Conservation (phyloP, 37 sponge, comb jelly and placozoan species). For the Ianthella basta region DNA sequence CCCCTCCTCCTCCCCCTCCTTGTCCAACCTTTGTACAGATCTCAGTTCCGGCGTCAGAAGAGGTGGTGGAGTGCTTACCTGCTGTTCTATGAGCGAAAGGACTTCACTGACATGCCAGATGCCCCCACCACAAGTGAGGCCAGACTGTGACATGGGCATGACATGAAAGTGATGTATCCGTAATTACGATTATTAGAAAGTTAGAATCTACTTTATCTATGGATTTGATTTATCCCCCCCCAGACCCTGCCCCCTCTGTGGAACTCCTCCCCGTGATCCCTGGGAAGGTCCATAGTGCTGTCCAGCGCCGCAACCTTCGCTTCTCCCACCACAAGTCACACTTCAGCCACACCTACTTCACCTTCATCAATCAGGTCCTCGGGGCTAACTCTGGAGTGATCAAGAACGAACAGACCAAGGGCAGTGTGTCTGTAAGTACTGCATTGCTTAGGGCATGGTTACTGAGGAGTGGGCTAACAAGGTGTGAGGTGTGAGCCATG, state of each 20-base stretch:
- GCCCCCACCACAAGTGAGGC: not conserved
- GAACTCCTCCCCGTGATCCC: slow-evolving; percentile 17
- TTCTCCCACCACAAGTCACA: slow-evolving; percentile 79
- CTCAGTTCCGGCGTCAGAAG: slow-evolving; percentile 89
- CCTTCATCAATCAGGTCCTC: slow-evolving; percentile 87
- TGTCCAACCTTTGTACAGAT: slow-evolving; percentile 38
- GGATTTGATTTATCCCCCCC: too few relatives aligned
- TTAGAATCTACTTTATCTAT: too few relatives aligned
- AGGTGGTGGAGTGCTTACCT: slow-evolving; percentile 99
- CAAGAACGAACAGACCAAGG: slow-evolving; percentile 31
- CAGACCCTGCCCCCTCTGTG: not conserved
- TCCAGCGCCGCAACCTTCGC: slow-evolving; percentile 82
- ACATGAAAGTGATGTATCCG: too few relatives aligned
- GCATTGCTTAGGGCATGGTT: not conserved
- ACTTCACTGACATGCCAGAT: slow-evolving; percentile 43
- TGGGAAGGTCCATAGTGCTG: slow-evolving; percentile 36
- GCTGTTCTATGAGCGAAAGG: slow-evolving; percentile 92
- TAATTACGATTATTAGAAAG: too few relatives aligned
- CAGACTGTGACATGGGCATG: not conserved
- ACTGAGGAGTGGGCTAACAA: too few relatives aligned
- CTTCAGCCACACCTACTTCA: slow-evolving; percentile 82
- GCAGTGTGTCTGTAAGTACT: slow-evolving; percentile 3
- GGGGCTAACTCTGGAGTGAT: slow-evolving; percentile 60
- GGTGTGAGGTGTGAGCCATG: too few relatives aligned
- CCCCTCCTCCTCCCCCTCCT: not conserved